Percentiles rank a stretch among this genome's conserved stretches.
phyloP scores from a whole-genome alignment of 1,140 invertebrate genomes.

The Stratiolaelaps scimitus region DNA sequence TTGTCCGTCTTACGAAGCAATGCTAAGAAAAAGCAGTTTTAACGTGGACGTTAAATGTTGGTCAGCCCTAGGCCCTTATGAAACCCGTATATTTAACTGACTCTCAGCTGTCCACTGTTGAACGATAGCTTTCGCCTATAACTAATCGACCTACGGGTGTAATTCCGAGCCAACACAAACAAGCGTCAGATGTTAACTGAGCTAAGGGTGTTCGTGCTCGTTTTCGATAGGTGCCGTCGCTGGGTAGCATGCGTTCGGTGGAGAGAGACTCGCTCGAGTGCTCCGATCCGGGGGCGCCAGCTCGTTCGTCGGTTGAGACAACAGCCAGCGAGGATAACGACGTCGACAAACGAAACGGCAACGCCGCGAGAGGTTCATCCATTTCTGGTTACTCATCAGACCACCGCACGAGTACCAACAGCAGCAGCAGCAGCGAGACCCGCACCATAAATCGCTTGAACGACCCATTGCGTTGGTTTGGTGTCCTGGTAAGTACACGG shows the following conservation, averaged over 20 bases:
- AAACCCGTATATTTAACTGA: no score
- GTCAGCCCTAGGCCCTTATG: no score
- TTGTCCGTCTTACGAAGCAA: no score
- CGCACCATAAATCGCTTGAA: not conserved
- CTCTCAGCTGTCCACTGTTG: no score
- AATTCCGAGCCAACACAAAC: no score
- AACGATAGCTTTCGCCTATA: no score
- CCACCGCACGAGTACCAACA: not conserved
- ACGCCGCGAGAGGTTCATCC: not conserved
- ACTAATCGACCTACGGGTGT: no score
- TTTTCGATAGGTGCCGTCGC: conserved; percentile 6
- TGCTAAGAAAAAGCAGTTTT: no score
- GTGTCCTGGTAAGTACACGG: conserved; percentile 8
- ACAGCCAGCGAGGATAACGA: not conserved
- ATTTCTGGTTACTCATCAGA: conserved; percentile 14
- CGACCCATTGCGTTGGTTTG: conserved; percentile 20
- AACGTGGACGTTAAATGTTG: no score
- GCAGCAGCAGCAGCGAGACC: not conserved
- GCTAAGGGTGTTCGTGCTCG: no score
- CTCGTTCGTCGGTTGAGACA: not conserved
- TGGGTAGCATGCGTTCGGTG: conserved; percentile 4
- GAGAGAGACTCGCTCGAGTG: conserved; percentile 2
- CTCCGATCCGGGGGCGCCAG: no score
- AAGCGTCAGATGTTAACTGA: no score
- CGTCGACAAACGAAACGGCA: conserved; percentile 1